These are phyloP conservation scores for Phainopepla nitens DNA, from an alignment of 2,113 vertebrate genomes.

Conservation along the genomic window DNA sequence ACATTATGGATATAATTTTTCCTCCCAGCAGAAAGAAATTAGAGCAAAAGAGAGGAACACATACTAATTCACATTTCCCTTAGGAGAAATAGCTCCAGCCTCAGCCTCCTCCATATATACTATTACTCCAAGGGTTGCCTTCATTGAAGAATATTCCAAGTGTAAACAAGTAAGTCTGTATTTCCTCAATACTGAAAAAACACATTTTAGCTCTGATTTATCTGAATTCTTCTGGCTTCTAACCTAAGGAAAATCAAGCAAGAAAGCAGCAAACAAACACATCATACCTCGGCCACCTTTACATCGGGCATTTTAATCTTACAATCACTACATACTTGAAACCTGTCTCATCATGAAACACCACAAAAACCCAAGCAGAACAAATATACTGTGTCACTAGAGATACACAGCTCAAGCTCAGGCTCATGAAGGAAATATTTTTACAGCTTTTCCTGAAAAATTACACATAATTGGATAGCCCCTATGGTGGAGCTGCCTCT, in stretches of 20 bases:
- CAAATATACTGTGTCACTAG: not conserved
- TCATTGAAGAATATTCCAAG: slow-evolving; percentile 28
- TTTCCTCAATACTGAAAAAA: not conserved
- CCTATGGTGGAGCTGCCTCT: not conserved
- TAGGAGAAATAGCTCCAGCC: slow-evolving; percentile 12
- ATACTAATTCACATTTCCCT: slow-evolving; percentile 1
- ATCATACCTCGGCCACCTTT: not conserved
- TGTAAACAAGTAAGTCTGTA: not conserved
- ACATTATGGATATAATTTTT: not conserved
- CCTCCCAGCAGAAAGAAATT: not conserved
- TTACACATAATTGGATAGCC: not conserved
- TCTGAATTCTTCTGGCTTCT: not conserved
- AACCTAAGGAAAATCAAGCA: not conserved
- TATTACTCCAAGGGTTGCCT: not conserved
- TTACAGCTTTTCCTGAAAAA: not conserved
- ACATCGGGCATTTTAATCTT: not conserved
- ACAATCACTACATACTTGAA: not conserved
- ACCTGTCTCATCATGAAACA: not conserved
- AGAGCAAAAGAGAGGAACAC: not conserved
- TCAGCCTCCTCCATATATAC: not conserved
- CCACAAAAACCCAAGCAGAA: not conserved
- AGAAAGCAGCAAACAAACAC: not conserved
- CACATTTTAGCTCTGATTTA: not conserved
- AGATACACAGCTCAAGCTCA: not conserved
- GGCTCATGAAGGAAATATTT: not conserved